Percentiles rank a stretch among this genome's conserved stretches.
Evolutionary conservation across 2,888 invertebrate species (phyloP).

Genomic region (Eurois occulta): DNA sequence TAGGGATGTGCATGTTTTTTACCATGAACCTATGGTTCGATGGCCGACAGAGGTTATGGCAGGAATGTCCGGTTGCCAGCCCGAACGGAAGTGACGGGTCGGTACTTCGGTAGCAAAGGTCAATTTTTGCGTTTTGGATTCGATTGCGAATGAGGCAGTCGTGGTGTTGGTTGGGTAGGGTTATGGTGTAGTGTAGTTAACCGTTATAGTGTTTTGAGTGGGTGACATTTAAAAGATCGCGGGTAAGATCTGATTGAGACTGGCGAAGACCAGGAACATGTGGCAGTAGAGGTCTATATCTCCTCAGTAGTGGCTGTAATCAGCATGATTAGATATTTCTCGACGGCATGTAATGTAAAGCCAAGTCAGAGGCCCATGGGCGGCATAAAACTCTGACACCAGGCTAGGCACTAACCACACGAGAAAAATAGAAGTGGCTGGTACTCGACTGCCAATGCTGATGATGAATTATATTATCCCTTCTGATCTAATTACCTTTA

Average conservation of each 20-base stretch:
- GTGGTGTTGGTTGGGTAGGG: neutral
- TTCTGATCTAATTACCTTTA: no score
- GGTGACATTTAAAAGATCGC: neutral
- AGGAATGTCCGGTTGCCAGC: conserved; percentile 73
- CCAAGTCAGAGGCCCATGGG: no score
- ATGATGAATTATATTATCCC: no score
- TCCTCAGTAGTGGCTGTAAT: no score
- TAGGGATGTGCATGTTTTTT: conserved; percentile 49
- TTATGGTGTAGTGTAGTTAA: neutral
- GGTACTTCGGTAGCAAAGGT: conserved; percentile 66
- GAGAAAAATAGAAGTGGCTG: no score
- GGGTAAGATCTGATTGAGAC: neutral
- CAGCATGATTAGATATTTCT: no score
- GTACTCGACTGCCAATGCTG: no score
- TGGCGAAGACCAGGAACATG: neutral
- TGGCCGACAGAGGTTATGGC: conserved; percentile 69
- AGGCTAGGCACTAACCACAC: no score
- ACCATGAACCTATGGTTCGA: conserved; percentile 53
- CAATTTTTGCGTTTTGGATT: conserved; percentile 49
- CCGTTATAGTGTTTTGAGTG: neutral
- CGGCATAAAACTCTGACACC: no score
- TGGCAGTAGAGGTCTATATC: neutral
- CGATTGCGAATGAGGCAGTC: conserved; percentile 1
- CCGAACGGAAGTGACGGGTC: conserved; percentile 65
- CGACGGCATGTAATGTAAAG: no score